Base-by-base conservation (phyloP, 1,140 invertebrate species). In the Cydia splendana region DNA sequence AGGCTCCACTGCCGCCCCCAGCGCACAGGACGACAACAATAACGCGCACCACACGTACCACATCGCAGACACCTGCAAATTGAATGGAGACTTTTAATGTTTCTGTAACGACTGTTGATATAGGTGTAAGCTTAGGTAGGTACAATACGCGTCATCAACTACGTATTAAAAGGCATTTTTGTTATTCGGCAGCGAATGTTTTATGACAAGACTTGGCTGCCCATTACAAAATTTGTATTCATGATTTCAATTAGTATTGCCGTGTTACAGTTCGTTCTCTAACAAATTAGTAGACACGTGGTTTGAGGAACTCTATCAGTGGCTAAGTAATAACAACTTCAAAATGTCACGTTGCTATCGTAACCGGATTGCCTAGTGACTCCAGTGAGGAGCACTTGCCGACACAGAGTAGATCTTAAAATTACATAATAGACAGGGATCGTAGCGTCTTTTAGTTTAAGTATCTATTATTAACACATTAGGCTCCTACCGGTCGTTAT, bases 51-150 rank as follows among this genome's bases (percentile, higher is more conserved):
- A 93, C 91, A 85, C 84, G 84, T 85, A 89, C 91, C 87, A 91
- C 91, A 92, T 93, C 79, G 88, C 91, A 91, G 87, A 91, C 86
- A 90, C 88, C 90, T 93, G 88, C 13, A 83, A 81, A 78, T 65
- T 79, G 77, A 57, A 15, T 67, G 78, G 24, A 73, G 65, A 65
- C 77, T 62, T 53, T 34, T n/a, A 71, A 42, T 71, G 20, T 38
- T 42, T 42, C 67, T 38, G 67, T n/a, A 18, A 24, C 30, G 28
- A 38, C 34, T 71, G 7, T 71, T 71, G 67, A 71, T 71, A 71
- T 71, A 71, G 67, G 67, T 71, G 67, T 38, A 71, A 42, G 38
- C 65, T 2, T 30, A 30, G 28, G 28, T 28, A 28, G 30, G 30
- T 30, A 24, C 24, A 24, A 62, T 65, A 53, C 62, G 42, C 62